Conservation (phyloP, 2,113 vertebrate species). For the Cyphomyrus plagiostoma region DNA sequence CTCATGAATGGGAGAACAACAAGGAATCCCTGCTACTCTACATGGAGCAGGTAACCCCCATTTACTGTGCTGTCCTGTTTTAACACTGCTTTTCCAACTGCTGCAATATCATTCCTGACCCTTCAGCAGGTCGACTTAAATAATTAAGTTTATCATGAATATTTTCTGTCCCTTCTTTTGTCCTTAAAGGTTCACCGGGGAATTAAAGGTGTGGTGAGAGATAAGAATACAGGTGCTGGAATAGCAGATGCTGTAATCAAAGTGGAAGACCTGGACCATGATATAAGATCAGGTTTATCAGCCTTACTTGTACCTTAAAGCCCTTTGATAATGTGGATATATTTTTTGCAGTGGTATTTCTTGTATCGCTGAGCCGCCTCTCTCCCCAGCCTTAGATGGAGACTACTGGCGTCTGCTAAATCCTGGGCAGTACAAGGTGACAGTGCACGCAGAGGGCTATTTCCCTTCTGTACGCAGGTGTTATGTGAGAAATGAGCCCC, state of each 20-base stretch:
- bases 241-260: slow-evolving; percentile 77
- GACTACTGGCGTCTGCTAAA: slow-evolving; percentile 95
- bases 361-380: not conserved
- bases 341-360: not conserved
- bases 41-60: slow-evolving; percentile 80
- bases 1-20: slow-evolving; percentile 90
- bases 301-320: not conserved
- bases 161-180: not conserved
- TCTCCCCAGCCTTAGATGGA: slow-evolving; percentile 64
- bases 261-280: slow-evolving; percentile 80
- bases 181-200: slow-evolving; percentile 75
- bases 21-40: slow-evolving; percentile 84
- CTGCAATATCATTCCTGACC: not conserved
- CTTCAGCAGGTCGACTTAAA: not conserved
- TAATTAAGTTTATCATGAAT: not conserved
- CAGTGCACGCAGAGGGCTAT: slow-evolving; percentile 75
- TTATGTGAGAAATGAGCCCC: slow-evolving; percentile 67
- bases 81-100: not conserved
- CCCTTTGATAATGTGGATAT: not conserved
- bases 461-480: slow-evolving; percentile 62
- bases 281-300: slow-evolving; percentile 73
- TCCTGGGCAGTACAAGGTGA: slow-evolving; percentile 79
- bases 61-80: not conserved
- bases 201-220: slow-evolving; percentile 78
- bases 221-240: slow-evolving; percentile 72